phyloP scores from a whole-genome alignment of 1,140 invertebrate species.

The Sarcophaga bullata region DNA sequence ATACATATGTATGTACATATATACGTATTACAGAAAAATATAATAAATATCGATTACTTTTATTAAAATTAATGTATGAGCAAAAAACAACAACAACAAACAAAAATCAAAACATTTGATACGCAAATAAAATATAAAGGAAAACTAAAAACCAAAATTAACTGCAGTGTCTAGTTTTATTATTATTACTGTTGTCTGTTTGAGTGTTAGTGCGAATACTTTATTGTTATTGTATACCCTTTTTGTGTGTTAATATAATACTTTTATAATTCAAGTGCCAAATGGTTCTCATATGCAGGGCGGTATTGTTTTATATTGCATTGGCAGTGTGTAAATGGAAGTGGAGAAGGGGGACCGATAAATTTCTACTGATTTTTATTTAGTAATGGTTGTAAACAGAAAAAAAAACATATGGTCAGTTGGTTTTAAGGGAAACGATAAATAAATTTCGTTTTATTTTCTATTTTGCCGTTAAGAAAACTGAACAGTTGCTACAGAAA shows the following conservation, averaged over 20 bases:
- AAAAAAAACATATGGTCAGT: neutral
- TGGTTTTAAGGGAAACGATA: neutral
- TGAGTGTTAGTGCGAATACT: no score
- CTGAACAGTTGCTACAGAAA: neutral
- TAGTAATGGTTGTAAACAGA: neutral
- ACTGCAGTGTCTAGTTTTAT: neutral
- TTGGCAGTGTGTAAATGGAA: no score
- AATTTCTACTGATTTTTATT: neutral
- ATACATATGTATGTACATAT: no score
- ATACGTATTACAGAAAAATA: neutral
- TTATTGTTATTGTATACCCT: no score
- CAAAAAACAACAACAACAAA: neutral
- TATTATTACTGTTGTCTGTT: no score
- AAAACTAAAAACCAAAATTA: neutral
- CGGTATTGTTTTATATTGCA: no score
- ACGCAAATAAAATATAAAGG: neutral
- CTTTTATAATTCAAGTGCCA: no score
- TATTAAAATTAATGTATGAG: neutral
- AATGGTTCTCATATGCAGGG: no score
- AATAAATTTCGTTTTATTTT: neutral
- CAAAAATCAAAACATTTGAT: neutral
- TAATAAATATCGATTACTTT: neutral
- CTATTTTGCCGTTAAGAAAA: neutral
- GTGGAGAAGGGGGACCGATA: no score
- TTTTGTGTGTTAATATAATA: no score